Conservation (phyloP, 2,797 vertebrate genomes). For the Fringilla coelebs region DNA sequence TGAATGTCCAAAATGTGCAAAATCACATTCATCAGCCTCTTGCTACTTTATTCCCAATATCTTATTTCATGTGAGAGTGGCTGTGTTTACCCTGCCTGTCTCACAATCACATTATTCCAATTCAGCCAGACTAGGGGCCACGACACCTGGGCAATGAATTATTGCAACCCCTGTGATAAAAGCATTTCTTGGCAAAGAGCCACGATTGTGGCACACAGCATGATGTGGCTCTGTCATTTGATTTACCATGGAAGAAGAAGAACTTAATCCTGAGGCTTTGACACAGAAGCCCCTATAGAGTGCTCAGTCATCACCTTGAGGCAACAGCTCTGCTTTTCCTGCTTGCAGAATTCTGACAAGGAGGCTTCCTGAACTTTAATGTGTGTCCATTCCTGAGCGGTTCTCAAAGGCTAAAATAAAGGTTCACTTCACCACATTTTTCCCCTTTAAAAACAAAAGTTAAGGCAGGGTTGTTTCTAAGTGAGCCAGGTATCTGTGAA, state of each 20-base stretch:
- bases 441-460: neutral
- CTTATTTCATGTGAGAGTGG: neutral
- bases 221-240: neutral
- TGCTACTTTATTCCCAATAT: neutral
- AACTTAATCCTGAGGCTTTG: conserved; percentile 57
- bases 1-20: neutral
- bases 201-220: neutral
- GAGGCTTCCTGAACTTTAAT: neutral
- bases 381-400: conserved; percentile 8
- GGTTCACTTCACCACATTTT: neutral
- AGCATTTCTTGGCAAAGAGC: conserved; percentile 26
- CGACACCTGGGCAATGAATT: neutral
- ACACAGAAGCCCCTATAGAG: conserved; percentile 16
- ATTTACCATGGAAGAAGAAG: neutral
- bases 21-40: neutral
- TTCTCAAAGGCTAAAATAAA: neutral
- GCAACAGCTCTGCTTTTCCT: conserved; percentile 5
- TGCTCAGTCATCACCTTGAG: conserved; percentile 34
- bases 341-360: conserved; percentile 27
- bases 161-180: neutral
- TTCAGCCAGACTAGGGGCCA: neutral
- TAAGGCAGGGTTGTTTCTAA: neutral
- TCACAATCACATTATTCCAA: neutral
- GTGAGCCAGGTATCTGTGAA: neutral
- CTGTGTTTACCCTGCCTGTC: neutral